phyloP scores from a whole-genome alignment of 2,888 invertebrate species.

The Drosophila melanocephala region DNA sequence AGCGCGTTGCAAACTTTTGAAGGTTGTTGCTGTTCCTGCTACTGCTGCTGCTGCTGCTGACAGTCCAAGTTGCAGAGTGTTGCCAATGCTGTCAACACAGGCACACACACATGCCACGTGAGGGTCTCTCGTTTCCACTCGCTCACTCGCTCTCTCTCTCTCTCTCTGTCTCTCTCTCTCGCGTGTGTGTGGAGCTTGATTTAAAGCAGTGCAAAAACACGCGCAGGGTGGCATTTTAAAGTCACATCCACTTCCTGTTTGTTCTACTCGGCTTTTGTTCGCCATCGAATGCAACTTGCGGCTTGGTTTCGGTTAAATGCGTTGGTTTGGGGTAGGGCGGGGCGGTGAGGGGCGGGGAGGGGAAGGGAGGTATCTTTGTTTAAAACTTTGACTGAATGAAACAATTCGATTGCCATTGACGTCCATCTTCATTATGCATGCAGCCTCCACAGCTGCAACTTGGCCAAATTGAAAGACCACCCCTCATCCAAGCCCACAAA shows the following conservation, averaged over 20 bases:
- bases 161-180: neutral
- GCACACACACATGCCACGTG: conserved; percentile 14
- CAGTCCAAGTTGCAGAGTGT: conserved; percentile 51
- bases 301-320: conserved; percentile 33
- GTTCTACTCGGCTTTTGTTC: neutral
- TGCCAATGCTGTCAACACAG: conserved; percentile 47
- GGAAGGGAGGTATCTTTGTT: conserved; percentile 19
- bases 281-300: conserved; percentile 32
- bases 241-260: conserved; percentile 7
- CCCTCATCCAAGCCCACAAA: neutral
- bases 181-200: conserved; percentile 28
- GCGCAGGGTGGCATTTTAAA: conserved; percentile 48
- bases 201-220: conserved; percentile 41
- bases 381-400: conserved; percentile 46
- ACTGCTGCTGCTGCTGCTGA: conserved; percentile 35
- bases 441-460: conserved; percentile 52
- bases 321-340: neutral
- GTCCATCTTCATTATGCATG: conserved; percentile 72
- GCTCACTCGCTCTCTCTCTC: neutral
- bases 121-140: neutral
- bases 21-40: conserved; percentile 14
- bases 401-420: conserved; percentile 66
- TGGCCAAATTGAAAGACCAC: conserved; percentile 58
- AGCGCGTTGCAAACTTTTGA: conserved; percentile 31
- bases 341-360: neutral